Base-by-base conservation (phyloP, 2,888 invertebrate species). In the Cheilosia grossa region DNA sequence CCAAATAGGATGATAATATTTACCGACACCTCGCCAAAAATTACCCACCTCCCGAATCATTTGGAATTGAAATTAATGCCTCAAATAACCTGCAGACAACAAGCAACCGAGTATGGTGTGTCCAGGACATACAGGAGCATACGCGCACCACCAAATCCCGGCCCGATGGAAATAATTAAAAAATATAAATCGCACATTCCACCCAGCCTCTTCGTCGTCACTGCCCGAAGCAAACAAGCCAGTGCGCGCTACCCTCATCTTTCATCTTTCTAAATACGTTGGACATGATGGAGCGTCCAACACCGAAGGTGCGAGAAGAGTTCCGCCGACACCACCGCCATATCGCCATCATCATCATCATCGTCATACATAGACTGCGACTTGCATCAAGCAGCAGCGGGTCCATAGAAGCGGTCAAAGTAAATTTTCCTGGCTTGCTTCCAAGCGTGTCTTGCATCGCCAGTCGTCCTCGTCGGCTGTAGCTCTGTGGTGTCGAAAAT, bases 51-150 rank as follows among this genome's bases (percentile, higher is more conserved):
- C 78, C 63, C 77, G 80, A 86, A 67, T 86, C 86, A 86, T 86
- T 86, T 82, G 78, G 77, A 86, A 82, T 82, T 82, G 86, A 86
- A 82, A 86, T 86, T 82, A 82, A 86, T 86, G 86, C 59, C 82
- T 73, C 86, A 86, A 86, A 82, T 82, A 77, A 81, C 81, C 81
- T 73, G 81, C 72, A 82, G 77, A 77, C 73, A 77, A 70, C 61
- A 21, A 40, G 64, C 44, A 27, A 51, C 53, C 6, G 21, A 15
- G 30, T 9, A 33, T 13, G 6, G 51, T 21, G 21, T 24, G 13
- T 10, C 24, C 66, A 70, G 74, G 66, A 75, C 61, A 77, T 67
- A 85, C 85, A 72, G 85, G 77, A 85, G 85, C 83, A 67, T 56
- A 79, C 27, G 70, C 17, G 67, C 30, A 72, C 49, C 81, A 81